Evolutionary conservation across 2,113 vertebrate genomes (phyloP), one percentile per base, ranked within the genome.

Genomic region (Clarias gariepinus): DNA sequence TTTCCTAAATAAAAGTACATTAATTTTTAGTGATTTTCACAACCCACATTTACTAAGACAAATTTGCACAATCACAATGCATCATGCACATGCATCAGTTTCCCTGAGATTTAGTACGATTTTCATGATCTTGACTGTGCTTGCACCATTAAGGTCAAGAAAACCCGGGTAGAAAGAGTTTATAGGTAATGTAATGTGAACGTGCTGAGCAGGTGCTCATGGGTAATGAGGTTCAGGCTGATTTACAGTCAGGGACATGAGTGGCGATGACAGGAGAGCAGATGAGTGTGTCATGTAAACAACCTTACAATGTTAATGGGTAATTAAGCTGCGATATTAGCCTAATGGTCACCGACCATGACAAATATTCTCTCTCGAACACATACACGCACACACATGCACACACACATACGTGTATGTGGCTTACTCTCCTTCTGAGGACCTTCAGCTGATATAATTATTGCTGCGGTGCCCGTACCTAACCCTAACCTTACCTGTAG

Each of bases 281-380:
- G 90, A 41, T 73, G 79, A 76, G 89, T 53, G 85, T 73, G n/a
- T n/a, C 90, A 90, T 92, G 90, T 94, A 94, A 94, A 94, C 91
- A 92, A 74, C 84, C 92, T 92, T 90, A 92, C 83, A 57, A 89
- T 89, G 89, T 81, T 73, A 85, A 89, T 90, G 90, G 87, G 88
- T 94, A 93, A 95, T 94, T 94, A 94, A 74, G 82, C 76, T 60
- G 91, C 89, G 86, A 89, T 92, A 91, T 91, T 93, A 87, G 87
- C 87, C 83, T 93, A 93, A 94, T 92, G 89, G 90, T 89, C 90
- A 88, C 85, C 82, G 91, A 91, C 88, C 87, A 74, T 93, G 92
- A 92, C 92, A 92, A 91, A 94, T 93, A 92, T 90, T 81, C 58
- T 10, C 33, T 8, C 25, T 6, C 25, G 28, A 23, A 18, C 60